Base-by-base conservation (phyloP, 1,140 invertebrate genomes). In the Piezodorus guildinii region DNA sequence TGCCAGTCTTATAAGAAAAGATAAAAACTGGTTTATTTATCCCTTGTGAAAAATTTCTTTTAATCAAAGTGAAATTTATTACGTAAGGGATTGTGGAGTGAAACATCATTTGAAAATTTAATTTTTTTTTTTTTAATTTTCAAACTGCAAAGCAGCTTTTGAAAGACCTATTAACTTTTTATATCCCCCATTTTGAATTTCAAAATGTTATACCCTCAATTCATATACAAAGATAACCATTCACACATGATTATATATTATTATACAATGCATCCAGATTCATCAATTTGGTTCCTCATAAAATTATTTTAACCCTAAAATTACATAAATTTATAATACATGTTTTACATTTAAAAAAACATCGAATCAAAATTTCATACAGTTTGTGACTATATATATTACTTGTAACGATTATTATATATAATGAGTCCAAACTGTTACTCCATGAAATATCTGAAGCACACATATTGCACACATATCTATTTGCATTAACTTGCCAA, bases 1-100 rank as follows among this genome's bases (percentile, higher is more conserved):
- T 64, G 63, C 63, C 63, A 64, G 63, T 64, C 63, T 64, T 60
- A 64, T 64, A 27, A 54, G 63, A 45, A 64, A 45, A 56, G 63
- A 64, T 64, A 60, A 64, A 64, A 64, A 60, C 62, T 56, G 52
- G 52, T 56, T 56, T 23, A 3, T 56, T 25, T 16, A 56, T 23
- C 46, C 46, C 52, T 23, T 25, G 52, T 56, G 52, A 56, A 17
- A 56, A 19, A 56, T 25, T 56, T 23, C 23, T 23, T 23, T 23
- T 23, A 56, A 23, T 23, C n/a, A 16, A 23, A 56, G 23, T 16
- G 52, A 25, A 56, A 17, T 56, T 23, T 56, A 6, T 56, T 56
- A 23, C 21, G 8, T 56, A 56, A 56, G 52, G 19, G 23, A 25
- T 56, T 17, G 52, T 56, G 52, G 23, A 56, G 52, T 56, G 52